Conservation (phyloP, 2,797 vertebrate species). For the Paguma larvata region DNA sequence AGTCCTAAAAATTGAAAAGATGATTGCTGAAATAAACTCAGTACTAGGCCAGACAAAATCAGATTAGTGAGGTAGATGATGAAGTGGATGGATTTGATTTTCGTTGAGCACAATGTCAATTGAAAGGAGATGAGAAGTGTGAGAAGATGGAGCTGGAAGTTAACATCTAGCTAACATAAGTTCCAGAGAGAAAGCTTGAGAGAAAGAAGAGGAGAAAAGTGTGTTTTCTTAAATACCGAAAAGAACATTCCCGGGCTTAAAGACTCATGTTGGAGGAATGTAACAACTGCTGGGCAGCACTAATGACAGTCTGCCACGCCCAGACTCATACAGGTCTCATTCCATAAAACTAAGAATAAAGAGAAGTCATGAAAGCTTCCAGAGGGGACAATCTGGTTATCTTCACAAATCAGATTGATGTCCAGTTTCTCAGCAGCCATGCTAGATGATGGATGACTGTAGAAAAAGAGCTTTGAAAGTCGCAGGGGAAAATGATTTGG, state of each 20-base stretch:
- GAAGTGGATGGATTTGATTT: not conserved
- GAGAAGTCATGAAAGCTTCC: not conserved
- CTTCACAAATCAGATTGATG: not conserved
- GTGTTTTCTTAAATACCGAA: not conserved
- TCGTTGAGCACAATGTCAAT: not conserved
- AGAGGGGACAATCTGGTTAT: not conserved
- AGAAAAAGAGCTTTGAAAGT: slow-evolving; percentile 53
- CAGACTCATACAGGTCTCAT: not conserved
- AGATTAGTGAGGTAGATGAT: not conserved
- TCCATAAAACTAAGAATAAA: not conserved
- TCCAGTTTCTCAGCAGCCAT: not conserved
- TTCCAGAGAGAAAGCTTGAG: not conserved
- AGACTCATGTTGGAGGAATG: not conserved
- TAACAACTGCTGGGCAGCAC: not conserved
- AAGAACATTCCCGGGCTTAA: not conserved
- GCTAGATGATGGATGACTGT: not conserved
- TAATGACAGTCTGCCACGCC: not conserved
- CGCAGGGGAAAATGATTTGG: slow-evolving; percentile 30
- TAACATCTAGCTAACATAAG: not conserved
- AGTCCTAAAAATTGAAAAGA: not conserved
- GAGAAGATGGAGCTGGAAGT: not conserved
- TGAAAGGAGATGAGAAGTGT: not conserved
- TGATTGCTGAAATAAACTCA: slow-evolving; percentile 35
- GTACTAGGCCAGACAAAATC: not conserved
- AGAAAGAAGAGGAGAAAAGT: not conserved